phyloP scores from a whole-genome alignment of 2,888 invertebrate species.

The Timandra comae region DNA sequence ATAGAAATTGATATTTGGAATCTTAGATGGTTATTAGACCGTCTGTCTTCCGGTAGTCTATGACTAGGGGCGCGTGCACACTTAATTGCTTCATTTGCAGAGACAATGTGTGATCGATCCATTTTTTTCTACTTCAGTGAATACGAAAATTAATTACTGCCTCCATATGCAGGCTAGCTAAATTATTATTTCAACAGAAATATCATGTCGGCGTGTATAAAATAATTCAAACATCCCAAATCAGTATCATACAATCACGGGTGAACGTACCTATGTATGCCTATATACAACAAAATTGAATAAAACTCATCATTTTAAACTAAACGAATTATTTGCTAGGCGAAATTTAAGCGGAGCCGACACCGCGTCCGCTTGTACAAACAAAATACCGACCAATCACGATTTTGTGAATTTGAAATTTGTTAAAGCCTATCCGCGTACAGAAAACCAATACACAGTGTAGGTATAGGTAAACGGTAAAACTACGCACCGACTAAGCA shows the following conservation, averaged over 20 bases:
- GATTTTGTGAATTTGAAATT: constrained; percentile 76
- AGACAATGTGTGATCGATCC: constrained; percentile 50
- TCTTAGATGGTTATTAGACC: constrained; percentile 69
- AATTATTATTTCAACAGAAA: constrained; percentile 24
- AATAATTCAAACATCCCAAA: no score
- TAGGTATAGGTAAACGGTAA: constrained; percentile 40
- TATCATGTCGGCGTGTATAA: not conserved
- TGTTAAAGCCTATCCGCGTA: constrained; percentile 66
- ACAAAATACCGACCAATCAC: constrained; percentile 74
- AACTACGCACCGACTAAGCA: constrained; percentile 73
- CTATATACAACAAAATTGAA: constrained; percentile 44
- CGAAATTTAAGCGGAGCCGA: constrained; percentile 50
- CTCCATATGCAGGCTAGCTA: constrained; percentile 19
- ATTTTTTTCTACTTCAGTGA: constrained; percentile 42
- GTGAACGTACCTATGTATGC: constrained; percentile 7
- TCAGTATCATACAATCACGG: constrained; percentile 43
- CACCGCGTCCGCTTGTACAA: constrained; percentile 62
- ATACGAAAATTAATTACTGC: constrained; percentile 14
- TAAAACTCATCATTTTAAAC: constrained; percentile 64
- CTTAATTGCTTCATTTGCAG: constrained; percentile 73
- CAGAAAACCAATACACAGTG: constrained; percentile 72
- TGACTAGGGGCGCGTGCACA: constrained; percentile 61
- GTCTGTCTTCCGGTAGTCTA: constrained; percentile 64
- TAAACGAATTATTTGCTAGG: constrained; percentile 64
- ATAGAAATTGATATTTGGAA: constrained; percentile 73